Conservation (phyloP, 2,888 invertebrate genomes). For the Yponomeuta evonymella region DNA sequence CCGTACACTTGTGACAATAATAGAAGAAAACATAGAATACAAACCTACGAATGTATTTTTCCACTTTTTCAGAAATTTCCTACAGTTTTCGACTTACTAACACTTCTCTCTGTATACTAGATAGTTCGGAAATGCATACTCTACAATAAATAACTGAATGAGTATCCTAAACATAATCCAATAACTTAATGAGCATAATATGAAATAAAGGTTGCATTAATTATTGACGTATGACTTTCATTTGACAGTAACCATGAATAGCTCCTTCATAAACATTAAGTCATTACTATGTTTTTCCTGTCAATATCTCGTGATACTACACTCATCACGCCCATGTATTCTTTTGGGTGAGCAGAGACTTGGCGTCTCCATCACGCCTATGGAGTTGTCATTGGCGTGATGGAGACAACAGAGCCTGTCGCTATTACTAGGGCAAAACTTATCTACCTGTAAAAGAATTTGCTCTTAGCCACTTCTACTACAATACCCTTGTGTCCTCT, state of each 20-base stretch:
- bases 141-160: neutral
- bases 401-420: too few species aligned
- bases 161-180: neutral
- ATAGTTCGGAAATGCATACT: neutral
- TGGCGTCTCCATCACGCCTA: too few species aligned
- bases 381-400: too few species aligned
- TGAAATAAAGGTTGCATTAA: neutral
- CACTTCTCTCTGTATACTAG: neutral
- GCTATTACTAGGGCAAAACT: too few species aligned
- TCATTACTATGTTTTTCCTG: too few species aligned
- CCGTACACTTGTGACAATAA: constrained; percentile 58
- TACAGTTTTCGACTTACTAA: neutral
- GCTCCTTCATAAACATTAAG: too few species aligned
- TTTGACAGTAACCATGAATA: neutral
- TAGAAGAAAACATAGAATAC: constrained; percentile 27
- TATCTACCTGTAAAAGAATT: too few species aligned
- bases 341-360: too few species aligned
- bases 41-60: constrained; percentile 47
- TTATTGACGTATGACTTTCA: neutral
- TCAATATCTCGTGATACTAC: too few species aligned
- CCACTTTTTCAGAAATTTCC: constrained; percentile 55
- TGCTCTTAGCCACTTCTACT: too few species aligned
- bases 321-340: too few species aligned
- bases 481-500: too few species aligned
- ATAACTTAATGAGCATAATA: neutral